Base-by-base conservation (phyloP, 2,797 vertebrate species). In the Miichthys miiuy region DNA sequence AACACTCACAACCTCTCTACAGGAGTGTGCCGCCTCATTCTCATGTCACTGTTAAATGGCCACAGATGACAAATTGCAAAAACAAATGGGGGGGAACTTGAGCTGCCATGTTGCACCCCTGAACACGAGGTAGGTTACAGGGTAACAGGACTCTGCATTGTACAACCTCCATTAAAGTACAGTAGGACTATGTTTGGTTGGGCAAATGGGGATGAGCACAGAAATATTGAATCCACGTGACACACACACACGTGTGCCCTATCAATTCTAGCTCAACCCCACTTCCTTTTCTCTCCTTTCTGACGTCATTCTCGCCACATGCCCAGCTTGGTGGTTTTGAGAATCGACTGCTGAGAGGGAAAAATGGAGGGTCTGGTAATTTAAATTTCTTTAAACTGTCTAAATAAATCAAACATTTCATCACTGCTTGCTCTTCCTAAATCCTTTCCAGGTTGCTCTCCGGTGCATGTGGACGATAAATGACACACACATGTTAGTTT, bases 201-300 rank as follows among this genome's bases (percentile, higher is more conserved):
- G 55, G 47, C 30, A 71, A 56, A 77, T 18, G 23, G 23, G 44
- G 68, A 77, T 72, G 27, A 56, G 57, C 11, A 57, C 25, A 74
- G 50, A 51, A 38, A 62, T n/a, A 75, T 78, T 48, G 55, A 71
- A 77, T 46, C 65, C 62, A 80, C 9, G 55, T 73, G 68, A 68
- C 48, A 27, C 21, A 68, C 21, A 68, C 79, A 84, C 86, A 90
- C 75, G 65, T 87, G 72, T 86, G 65, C 55, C 47, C 61, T 68
- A 83, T 90, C 84, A 85, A 48, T 72, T 74, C 66, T 30, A 79
- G 82, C 62, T 85, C 47, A 68, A 81, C 17, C 46, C 79, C 57
- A 65, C 46, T 66, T 83, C 79, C 72, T 71, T 58, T 50, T 62
- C 56, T 76, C 21, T 21, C 25, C 18, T 64, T 68, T 47, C 52